Conservation (phyloP, 2,888 invertebrate genomes). For the Agrochola macilenta region DNA sequence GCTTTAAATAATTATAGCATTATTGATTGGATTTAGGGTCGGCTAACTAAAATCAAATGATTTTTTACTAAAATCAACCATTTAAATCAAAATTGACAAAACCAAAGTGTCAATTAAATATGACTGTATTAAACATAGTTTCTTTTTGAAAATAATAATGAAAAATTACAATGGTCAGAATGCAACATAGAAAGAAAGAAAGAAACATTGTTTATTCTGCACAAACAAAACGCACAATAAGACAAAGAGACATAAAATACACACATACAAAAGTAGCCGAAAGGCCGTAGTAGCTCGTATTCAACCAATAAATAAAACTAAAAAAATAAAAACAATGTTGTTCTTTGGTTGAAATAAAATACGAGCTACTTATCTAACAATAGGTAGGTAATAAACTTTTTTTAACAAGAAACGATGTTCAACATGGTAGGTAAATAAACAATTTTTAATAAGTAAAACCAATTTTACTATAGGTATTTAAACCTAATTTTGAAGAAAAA, state of each 20-base stretch:
- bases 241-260: too few relatives aligned
- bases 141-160: neutral
- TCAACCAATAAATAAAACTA: too few relatives aligned
- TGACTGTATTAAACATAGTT: neutral
- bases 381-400: too few relatives aligned
- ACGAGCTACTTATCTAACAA: neutral
- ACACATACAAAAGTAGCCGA: too few relatives aligned
- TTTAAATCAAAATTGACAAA: neutral
- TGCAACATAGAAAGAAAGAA: too few relatives aligned
- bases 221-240: too few relatives aligned
- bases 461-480: neutral
- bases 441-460: neutral
- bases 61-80: neutral
- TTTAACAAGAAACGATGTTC: neutral
- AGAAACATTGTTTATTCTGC: too few relatives aligned
- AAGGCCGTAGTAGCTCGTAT: too few relatives aligned
- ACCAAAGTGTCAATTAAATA: neutral
- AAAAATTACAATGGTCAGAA: too few relatives aligned
- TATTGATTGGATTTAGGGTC: conserved; percentile 27
- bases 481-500: neutral
- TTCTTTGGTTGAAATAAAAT: too few relatives aligned
- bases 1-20: conserved; percentile 30
- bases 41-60: neutral
- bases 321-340: too few relatives aligned
- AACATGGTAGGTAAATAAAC: neutral